Base-by-base conservation (phyloP, 2,113 vertebrate species). In the Phodopus roborovskii region DNA sequence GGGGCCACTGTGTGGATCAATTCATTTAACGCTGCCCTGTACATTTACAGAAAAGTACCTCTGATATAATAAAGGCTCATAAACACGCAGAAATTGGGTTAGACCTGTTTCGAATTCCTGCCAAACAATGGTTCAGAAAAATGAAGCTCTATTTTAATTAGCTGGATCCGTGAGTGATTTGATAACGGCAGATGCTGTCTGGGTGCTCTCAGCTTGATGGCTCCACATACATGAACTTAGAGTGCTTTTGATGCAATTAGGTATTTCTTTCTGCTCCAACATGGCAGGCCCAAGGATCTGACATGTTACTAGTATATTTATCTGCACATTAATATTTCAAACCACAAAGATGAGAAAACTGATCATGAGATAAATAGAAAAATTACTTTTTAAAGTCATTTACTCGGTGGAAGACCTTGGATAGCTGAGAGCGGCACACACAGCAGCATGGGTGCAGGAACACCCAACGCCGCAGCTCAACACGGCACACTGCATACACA, bases 81-180 rank as follows among this genome's bases (percentile, higher is more conserved):
- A 99, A 99, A 99, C 99, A 99, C 98, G 98, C 98, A 99, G 98
- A 99, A 99, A 99, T 99, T 99, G 99, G 98, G 99, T 99, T 99
- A 99, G 98, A 98, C 98, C 97, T 97, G 98, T 99, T 99, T 99
- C 99, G 96, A 98, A 99, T 99, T 99, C 99, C 99, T 99, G 98
- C 99, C 99, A 99, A 99, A 99, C 99, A 99, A 99, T 98, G 98
- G 98, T 99, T 99, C 98, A 99, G 98, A 99, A 99, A 99, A 99
- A 99, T 99, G 98, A 99, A 99, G 99, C 99, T 99, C 99, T 99
- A 99, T 99, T 99, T 99, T 99, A 99, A 99, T 99, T 99, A 99
- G 99, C 98, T 98, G 98, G 98, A 98, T 99, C 99, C 99, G 98
- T 96, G 98, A 99, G 99, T 99, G 99, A 99, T 99, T 99, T 98